Percentiles rank a stretch among this genome's conserved stretches.
phyloP scores from a whole-genome alignment of 2,797 vertebrate species.

The Chiloscyllium punctatum region DNA sequence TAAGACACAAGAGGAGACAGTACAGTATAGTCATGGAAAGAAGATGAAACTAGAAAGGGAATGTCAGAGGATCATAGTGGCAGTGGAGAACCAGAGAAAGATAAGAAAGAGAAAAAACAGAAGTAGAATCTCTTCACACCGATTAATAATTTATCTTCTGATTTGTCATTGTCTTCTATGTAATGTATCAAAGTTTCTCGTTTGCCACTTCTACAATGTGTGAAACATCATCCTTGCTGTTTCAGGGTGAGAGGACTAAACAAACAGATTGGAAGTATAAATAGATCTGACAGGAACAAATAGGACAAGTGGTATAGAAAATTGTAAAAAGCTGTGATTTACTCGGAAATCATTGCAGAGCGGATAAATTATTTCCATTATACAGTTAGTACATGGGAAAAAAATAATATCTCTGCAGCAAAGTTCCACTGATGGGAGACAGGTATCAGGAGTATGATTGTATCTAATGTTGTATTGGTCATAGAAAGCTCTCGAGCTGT shows the following conservation, averaged over 20 bases:
- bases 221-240: neutral
- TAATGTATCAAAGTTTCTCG: neutral
- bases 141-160: neutral
- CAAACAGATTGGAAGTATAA: neutral
- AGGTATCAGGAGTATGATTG: neutral
- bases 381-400: neutral
- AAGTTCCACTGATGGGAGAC: neutral
- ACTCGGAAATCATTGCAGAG: neutral
- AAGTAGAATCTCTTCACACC: neutral
- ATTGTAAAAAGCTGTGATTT: neutral
- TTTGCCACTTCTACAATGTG: neutral
- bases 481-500: neutral
- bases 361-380: neutral
- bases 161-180: neutral
- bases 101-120: neutral
- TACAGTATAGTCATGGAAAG: neutral
- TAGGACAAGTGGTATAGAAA: neutral
- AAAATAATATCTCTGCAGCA: neutral
- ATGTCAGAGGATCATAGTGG: neutral
- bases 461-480: neutral
- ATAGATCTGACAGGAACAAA: neutral
- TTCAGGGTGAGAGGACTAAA: neutral
- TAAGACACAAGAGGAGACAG: neutral
- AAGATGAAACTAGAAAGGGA: neutral
- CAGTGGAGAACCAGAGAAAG: neutral